These are phyloP conservation scores for Fulica atra DNA, from an alignment of 2,113 vertebrate species.

Conservation along the genomic window DNA sequence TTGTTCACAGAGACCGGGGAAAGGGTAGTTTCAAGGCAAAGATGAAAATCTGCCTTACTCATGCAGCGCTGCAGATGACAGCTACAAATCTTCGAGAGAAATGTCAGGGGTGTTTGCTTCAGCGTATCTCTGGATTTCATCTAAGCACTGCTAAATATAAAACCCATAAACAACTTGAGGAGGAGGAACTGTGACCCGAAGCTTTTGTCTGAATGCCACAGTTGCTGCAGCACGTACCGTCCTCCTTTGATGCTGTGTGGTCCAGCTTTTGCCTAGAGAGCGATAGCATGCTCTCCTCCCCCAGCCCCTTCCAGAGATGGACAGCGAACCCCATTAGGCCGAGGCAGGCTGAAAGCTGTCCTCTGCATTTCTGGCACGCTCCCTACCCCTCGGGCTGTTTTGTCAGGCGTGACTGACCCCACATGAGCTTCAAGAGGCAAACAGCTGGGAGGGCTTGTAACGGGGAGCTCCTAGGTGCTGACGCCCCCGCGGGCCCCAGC, in stretches of 20 bases:
- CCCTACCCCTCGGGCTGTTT: background rate
- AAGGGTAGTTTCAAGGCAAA: background rate
- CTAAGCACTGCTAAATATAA: background rate
- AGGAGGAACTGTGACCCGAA: background rate
- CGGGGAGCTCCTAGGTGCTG: background rate
- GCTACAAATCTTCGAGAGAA: background rate
- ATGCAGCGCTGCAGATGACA: background rate
- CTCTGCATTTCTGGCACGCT: background rate
- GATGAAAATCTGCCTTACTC: background rate
- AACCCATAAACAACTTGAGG: background rate
- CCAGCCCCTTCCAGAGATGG: background rate
- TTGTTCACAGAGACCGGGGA: background rate
- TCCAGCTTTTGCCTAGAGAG: background rate
- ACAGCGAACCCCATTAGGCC: background rate
- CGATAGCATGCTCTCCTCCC: fast-evolving
- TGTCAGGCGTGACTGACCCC: background rate
- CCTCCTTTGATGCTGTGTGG: background rate
- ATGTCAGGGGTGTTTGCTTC: background rate
- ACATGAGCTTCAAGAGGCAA: background rate
- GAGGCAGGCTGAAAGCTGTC: background rate
- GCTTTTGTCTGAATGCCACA: background rate
- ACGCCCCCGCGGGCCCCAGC: background rate
- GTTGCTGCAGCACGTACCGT: background rate
- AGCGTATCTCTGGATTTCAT: background rate
- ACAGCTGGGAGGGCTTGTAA: background rate